These are phyloP conservation scores for Peromyscus eremicus DNA, from an alignment of 2,797 vertebrate species.

Conservation along the genomic window DNA sequence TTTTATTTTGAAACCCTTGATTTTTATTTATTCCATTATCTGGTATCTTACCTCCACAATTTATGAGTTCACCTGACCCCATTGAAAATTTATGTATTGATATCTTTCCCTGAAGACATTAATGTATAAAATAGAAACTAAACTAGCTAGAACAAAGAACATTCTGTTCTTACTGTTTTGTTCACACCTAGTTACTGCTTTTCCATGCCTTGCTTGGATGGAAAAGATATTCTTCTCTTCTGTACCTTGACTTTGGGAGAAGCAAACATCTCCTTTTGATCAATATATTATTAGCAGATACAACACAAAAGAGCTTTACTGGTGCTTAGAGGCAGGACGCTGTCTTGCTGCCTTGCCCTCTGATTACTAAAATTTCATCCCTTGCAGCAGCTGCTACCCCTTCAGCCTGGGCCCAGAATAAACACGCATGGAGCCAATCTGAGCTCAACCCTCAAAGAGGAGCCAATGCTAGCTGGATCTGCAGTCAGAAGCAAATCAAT, in stretches of 20 bases:
- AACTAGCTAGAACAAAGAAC: conserved; percentile 14
- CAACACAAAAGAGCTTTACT: neutral
- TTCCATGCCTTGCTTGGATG: neutral
- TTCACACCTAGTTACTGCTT: neutral
- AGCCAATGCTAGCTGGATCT: neutral
- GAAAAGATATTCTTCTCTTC: neutral
- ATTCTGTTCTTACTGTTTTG: neutral
- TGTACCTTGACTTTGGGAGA: neutral
- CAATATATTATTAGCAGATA: neutral
- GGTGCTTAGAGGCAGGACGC: neutral
- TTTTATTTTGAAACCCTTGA: neutral
- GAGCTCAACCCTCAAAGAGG: neutral
- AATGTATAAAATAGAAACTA: neutral
- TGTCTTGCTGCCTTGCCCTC: neutral
- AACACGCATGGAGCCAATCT: neutral
- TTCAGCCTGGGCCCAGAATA: neutral
- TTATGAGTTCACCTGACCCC: neutral
- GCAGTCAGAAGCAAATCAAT: neutral
- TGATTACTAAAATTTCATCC: neutral
- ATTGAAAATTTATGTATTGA: neutral
- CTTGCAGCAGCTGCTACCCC: neutral
- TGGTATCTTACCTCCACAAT: neutral
- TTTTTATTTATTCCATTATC: neutral
- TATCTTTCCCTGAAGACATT: neutral
- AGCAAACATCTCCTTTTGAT: neutral